A percentile compares a stretch with the other conserved stretches of the same genome.
Conservation (phyloP, 2,888 invertebrate genomes). For the Apomyelois bistriatella region DNA sequence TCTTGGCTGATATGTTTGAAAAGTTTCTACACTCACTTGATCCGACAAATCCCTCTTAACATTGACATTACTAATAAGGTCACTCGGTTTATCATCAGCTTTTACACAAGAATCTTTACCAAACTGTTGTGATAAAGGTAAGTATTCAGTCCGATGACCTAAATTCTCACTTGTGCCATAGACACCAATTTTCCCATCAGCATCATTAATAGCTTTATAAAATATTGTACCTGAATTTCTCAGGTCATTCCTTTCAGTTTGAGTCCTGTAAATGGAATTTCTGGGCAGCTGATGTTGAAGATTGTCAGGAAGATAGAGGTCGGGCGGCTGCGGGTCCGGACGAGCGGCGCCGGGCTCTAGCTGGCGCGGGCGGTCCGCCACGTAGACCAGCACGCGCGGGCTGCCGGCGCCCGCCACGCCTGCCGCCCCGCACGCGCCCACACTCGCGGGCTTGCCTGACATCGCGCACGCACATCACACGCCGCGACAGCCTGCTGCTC, state of each 20-base stretch:
- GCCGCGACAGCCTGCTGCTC: conserved; percentile 65
- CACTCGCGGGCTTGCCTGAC: conserved; percentile 89
- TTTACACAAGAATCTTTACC: conserved; percentile 48
- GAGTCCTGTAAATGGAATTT: conserved; percentile 44
- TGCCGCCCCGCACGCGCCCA: conserved; percentile 80
- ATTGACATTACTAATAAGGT: conserved; percentile 31
- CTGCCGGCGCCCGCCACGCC: conserved; percentile 69
- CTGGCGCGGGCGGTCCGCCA: conserved; percentile 71
- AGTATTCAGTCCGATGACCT: conserved; percentile 47
- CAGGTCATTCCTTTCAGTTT: conserved; percentile 44
- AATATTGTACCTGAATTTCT: conserved; percentile 46
- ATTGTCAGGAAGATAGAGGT: conserved; percentile 51
- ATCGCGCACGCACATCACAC: conserved; percentile 88
- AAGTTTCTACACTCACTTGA: conserved; percentile 46
- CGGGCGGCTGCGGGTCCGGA: conserved; percentile 45
- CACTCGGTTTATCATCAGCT: conserved; percentile 41
- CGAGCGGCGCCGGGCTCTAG: conserved; percentile 72
- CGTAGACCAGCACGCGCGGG: conserved; percentile 77
- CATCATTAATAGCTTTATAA: conserved; percentile 54
- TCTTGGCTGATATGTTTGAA: conserved; percentile 57
- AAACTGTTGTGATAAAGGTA: conserved; percentile 49
- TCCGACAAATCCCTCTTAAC: conserved; percentile 52
- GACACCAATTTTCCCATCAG: conserved; percentile 47
- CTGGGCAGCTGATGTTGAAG: conserved; percentile 47
- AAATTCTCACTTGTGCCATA: conserved; percentile 45